Evolutionary conservation across 2,888 invertebrate genomes (phyloP), one percentile per base, ranked within the genome.

Genomic region (Drosophila setosimentum): DNA sequence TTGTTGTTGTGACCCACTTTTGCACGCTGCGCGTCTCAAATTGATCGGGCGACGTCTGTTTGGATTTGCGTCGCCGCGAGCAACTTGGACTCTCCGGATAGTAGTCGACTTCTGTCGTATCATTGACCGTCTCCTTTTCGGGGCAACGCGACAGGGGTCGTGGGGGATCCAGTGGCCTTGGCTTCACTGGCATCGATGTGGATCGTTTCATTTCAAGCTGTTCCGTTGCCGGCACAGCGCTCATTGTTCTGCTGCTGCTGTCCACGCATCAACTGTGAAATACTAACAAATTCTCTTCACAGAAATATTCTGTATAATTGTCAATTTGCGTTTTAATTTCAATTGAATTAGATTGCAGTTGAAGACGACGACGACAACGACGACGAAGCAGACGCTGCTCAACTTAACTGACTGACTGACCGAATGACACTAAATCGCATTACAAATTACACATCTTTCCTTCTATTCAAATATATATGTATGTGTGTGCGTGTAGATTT

Each of bases 121-220:
- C 90, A 48, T 89, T 84, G 16, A 93, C 82, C 27, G 83, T 87
- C 78, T 93, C 93, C 80, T 92, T 92, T 75, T 93, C 93, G 21
- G 91, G 87, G 0, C 93, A 93, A 60, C 93, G 86, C 54, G 91
- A 83, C 58, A 93, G 71, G 8, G 85, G 82, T 50, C 87, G 86
- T n/a, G 81, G 75, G 24, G 81, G 75, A 73, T 91, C 90, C 27
- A 85, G 45, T 6, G 90, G 91, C 60, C 83, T 91, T 29, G 93
- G 93, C 68, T 93, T 92, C 11, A 91, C 91, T n/a, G 93, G 93
- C 92, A 93, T 91, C 60, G 93, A 93, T 51, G 87, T 86, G 5
- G 92, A 93, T 54, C 93, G 91, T 64, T 88, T 89, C 76, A 93
- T 92, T 63, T 78, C 58, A 16, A 82, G 59, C 21, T 70, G 67